These are phyloP conservation scores for Bellardia pandia DNA, from an alignment of 2,888 invertebrate genomes.

Conservation along the genomic window DNA sequence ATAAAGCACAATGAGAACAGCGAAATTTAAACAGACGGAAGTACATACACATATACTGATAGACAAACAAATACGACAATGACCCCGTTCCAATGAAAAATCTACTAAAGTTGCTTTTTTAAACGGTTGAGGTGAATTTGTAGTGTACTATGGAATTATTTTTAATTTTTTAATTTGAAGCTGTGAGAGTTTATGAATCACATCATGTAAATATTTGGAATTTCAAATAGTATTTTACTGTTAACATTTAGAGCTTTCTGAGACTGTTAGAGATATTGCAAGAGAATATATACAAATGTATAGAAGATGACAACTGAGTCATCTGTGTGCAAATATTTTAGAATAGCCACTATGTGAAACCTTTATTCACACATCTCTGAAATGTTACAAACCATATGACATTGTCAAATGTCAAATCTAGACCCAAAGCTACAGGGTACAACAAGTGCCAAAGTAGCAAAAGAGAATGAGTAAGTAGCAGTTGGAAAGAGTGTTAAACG, in stretches of 20 bases:
- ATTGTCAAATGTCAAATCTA: background rate
- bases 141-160: background rate
- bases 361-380: background rate
- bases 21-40: constrained; percentile 37
- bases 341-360: too few species aligned
- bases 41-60: constrained; percentile 19
- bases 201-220: too few species aligned
- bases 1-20: constrained; percentile 30
- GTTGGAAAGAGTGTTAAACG: constrained; percentile 3
- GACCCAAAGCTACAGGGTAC: background rate
- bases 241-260: too few species aligned
- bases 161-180: too few species aligned
- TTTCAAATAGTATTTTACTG: too few species aligned
- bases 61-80: constrained; percentile 63
- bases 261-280: too few species aligned
- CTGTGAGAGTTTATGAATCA: too few species aligned
- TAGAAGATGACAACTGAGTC: too few species aligned
- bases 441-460: constrained; percentile 34
- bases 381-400: background rate
- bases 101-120: background rate
- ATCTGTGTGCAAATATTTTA: too few species aligned
- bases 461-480: background rate
- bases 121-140: background rate
- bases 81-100: constrained; percentile 64
- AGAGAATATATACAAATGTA: too few species aligned